These are phyloP conservation scores for Thomomys bottae DNA, from an alignment of 2,113 vertebrate species.

Conservation along the genomic window DNA sequence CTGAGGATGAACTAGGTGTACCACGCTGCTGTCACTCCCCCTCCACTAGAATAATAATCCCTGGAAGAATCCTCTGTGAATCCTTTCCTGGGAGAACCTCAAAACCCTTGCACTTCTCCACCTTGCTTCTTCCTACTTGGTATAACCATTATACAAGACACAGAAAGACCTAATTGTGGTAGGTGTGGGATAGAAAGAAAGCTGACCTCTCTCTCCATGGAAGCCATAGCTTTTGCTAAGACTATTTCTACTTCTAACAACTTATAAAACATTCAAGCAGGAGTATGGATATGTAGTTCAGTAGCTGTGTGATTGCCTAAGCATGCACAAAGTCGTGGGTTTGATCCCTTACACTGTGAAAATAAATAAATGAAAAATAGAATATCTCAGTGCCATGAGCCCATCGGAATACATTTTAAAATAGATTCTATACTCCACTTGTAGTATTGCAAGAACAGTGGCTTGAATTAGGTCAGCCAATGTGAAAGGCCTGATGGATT, in stretches of 20 bases:
- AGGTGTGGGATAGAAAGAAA: background rate
- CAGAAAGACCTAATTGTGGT: background rate
- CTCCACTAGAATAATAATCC: background rate
- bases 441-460: background rate
- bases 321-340: background rate
- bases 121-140: background rate
- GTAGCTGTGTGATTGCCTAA: background rate
- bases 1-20: fast-evolving
- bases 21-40: background rate
- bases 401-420: background rate
- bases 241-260: background rate
- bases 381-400: background rate
- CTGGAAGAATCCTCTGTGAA: background rate
- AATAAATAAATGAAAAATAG: background rate
- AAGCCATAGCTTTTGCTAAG: background rate
- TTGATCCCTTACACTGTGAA: background rate
- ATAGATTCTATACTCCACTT: background rate
- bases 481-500: constrained; percentile 55
- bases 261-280: background rate
- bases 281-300: background rate
- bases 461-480: constrained; percentile 58
- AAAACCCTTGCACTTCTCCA: background rate
- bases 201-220: background rate
- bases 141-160: background rate
- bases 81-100: background rate